Conservation (phyloP, 2,113 vertebrate species). For the Halcyon malimbica region DNA sequence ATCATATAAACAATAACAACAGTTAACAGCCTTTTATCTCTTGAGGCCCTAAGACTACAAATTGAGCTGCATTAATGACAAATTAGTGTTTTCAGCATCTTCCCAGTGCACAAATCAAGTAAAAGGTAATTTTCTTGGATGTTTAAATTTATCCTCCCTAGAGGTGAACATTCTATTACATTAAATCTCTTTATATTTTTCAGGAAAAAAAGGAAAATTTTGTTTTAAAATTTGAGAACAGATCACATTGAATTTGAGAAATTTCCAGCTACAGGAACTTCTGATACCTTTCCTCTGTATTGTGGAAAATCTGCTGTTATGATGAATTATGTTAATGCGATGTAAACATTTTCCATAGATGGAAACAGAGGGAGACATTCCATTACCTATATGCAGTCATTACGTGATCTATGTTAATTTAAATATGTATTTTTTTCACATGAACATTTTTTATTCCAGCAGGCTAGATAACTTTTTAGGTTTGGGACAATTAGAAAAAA, state of each 20-base stretch:
- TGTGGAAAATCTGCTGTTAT: neutral
- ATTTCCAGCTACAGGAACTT: neutral
- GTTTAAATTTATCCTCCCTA: neutral
- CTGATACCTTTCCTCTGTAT: neutral
- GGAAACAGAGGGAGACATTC: neutral
- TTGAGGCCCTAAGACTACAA: slow-evolving; percentile 20
- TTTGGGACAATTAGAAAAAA: neutral
- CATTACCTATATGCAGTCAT: neutral
- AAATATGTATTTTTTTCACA: neutral
- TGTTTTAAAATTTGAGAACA: neutral
- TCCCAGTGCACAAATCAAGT: neutral
- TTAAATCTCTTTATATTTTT: neutral
- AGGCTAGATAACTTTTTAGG: neutral
- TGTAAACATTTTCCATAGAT: neutral
- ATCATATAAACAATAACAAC: slow-evolving; percentile 6
- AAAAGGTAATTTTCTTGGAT: neutral
- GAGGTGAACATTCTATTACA: neutral
- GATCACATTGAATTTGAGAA: neutral
- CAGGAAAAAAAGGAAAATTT: neutral
- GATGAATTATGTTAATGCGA: neutral
- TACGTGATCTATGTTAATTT: neutral
- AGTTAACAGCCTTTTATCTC: slow-evolving; percentile 23
- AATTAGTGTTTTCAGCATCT: slow-evolving; percentile 38
- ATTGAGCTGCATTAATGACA: neutral
- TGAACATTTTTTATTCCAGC: neutral